Evolutionary conservation across 2,888 invertebrate species (phyloP), one percentile per base, ranked within the genome.

Genomic region (Eristalis intricaria): DNA sequence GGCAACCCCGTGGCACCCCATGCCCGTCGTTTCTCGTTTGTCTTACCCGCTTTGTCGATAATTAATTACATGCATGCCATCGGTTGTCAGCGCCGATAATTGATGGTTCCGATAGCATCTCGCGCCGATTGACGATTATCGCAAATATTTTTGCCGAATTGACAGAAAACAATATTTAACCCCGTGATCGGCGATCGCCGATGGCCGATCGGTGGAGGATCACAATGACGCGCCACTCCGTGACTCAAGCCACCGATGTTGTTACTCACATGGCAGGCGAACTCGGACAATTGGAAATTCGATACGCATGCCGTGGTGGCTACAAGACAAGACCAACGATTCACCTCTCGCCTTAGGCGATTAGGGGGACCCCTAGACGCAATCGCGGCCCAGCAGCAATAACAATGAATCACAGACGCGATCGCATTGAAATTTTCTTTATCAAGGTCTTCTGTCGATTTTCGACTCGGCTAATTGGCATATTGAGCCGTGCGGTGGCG

Each of bases 51-150:
- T 78, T 22, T 50, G 15, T 61, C 26, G 40, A 61, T 71, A 74
- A 84, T 84, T 81, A 77, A 85, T 85, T 85, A 71, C 75, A 64
- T 64, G 56, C 75, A 71, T 66, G 69, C 74, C 75, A 83, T 79
- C 82, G 70, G 60, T 13, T 87, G 84, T 84, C 84, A 84, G 87
- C 87, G 87, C 87, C 84, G 38, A 87, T 84, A 87, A 87, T 87
- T 87, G 80, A 87, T 87, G 71, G 73, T 66, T 76, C 73, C 63
- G 84, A 82, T 82, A 86, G 40, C 75, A 86, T 83, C 86, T 78
- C 70, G 56, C 70, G 19, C 19, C 50, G 23, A 26, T 61, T 81
- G 63, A 73, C n/a, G 68, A 69, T 63, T 76, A 71, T 68, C 68
- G 26, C 65, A 84, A 79, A 50, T 50, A 50, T 19, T 50, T 69